phyloP scores from a whole-genome alignment of 2,797 vertebrate species.

The Amblyraja radiata region DNA sequence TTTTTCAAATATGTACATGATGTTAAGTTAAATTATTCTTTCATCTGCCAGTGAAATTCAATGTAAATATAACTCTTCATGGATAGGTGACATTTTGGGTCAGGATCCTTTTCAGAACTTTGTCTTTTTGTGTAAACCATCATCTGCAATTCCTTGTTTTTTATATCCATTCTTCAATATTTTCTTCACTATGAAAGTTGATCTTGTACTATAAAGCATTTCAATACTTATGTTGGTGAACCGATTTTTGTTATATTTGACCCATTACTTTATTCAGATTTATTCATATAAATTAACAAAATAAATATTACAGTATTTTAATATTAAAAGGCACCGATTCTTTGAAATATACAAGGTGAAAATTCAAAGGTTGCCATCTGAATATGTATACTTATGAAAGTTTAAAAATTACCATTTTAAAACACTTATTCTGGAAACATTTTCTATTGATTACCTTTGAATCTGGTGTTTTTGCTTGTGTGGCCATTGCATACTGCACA shows the following conservation, averaged over 20 bases:
- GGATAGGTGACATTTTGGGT: neutral
- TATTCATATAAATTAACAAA: neutral
- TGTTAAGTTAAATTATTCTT: neutral
- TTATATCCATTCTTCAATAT: too few relatives aligned
- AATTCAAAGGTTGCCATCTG: too few relatives aligned
- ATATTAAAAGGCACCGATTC: neutral
- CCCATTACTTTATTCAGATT: neutral
- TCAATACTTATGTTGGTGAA: neutral
- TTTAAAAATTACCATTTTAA: neutral
- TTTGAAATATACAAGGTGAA: neutral
- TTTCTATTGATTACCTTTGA: conserved; percentile 64
- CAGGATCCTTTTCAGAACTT: too few relatives aligned
- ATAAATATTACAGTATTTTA: neutral
- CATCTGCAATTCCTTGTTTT: too few relatives aligned
- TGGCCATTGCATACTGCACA: conserved; percentile 76
- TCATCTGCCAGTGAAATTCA: neutral
- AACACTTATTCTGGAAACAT: neutral
- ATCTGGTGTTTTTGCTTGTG: conserved; percentile 69
- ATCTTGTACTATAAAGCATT: neutral
- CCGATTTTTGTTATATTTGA: neutral
- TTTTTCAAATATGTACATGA: neutral
- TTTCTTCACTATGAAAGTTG: neutral
- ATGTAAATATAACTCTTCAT: neutral
- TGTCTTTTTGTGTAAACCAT: too few relatives aligned
- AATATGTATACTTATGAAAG: neutral